Conservation (phyloP, 2,113 vertebrate species). For the Eleginops maclovinus region DNA sequence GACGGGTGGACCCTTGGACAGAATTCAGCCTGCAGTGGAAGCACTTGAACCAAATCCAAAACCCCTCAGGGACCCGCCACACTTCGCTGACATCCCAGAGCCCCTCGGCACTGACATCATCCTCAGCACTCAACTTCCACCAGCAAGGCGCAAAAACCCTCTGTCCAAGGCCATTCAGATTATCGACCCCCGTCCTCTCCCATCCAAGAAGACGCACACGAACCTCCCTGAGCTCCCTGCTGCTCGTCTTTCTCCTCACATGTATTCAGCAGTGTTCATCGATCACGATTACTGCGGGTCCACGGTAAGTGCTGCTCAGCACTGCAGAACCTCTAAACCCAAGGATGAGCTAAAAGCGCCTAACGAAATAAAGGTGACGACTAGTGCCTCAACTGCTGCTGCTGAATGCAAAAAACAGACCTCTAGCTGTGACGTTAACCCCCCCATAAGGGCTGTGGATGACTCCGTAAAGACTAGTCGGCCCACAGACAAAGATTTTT, state of each 20-base stretch:
- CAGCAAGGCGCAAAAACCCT: conserved; percentile 45
- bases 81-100: conserved; percentile 46
- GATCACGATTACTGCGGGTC: conserved; percentile 83
- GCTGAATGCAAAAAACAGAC: conserved; percentile 2
- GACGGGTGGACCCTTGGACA: neutral
- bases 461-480: neutral
- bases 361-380: neutral
- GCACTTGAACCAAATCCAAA: neutral
- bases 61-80: neutral
- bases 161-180: conserved; percentile 77
- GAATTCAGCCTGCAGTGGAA: conserved; percentile 7
- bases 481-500: neutral
- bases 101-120: conserved; percentile 74
- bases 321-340: conserved; percentile 10
- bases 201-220: conserved; percentile 57
- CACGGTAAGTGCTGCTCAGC: neutral
- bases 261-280: neutral
- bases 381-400: neutral
- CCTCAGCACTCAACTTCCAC: conserved; percentile 84
- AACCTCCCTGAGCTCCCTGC: conserved; percentile 22
- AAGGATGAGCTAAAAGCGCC: conserved; percentile 2
- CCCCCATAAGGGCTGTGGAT: neutral
- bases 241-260: neutral
- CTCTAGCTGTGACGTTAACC: neutral
- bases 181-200: conserved; percentile 84